These are phyloP conservation scores for Timema podura DNA, from an alignment of 2,888 invertebrate genomes.

Conservation along the genomic window DNA sequence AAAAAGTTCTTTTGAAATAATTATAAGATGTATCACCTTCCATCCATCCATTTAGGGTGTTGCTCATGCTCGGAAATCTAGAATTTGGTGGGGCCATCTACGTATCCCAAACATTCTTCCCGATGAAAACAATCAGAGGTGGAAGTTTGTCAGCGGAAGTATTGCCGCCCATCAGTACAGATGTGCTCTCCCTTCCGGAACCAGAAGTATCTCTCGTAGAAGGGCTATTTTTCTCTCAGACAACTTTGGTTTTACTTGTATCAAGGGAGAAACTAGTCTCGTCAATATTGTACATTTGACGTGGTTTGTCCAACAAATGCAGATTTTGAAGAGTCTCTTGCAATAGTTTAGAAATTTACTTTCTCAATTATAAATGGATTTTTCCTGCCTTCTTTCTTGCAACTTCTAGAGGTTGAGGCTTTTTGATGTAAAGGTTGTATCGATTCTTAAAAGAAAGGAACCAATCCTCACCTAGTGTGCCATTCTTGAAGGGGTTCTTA, in stretches of 20 bases:
- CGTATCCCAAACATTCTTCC: conserved; percentile 41
- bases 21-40: conserved; percentile 37
- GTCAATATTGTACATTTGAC: conserved; percentile 35
- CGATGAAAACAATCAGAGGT: conserved; percentile 40
- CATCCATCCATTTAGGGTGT: conserved; percentile 40
- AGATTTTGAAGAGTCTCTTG: conserved; percentile 29
- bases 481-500: conserved; percentile 38
- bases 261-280: conserved; percentile 35
- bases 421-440: conserved; percentile 40
- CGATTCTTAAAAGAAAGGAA: conserved; percentile 37
- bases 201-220: conserved; percentile 34
- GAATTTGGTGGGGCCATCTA: conserved; percentile 36
- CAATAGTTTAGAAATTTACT: conserved; percentile 21
- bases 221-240: conserved; percentile 30
- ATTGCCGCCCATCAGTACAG: conserved; percentile 35
- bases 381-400: conserved; percentile 35
- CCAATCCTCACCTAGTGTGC: conserved; percentile 38
- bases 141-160: conserved; percentile 38
- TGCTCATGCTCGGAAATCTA: conserved; percentile 34
- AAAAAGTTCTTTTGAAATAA: conserved; percentile 35
- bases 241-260: conserved; percentile 33
- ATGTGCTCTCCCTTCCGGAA: conserved; percentile 39
- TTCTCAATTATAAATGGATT: conserved; percentile 35
- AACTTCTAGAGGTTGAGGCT: conserved; percentile 40
- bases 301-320: conserved; percentile 34